These are phyloP conservation scores for Mesembrinibis cayennensis DNA, from an alignment of 2,113 vertebrate species.

Conservation along the genomic window DNA sequence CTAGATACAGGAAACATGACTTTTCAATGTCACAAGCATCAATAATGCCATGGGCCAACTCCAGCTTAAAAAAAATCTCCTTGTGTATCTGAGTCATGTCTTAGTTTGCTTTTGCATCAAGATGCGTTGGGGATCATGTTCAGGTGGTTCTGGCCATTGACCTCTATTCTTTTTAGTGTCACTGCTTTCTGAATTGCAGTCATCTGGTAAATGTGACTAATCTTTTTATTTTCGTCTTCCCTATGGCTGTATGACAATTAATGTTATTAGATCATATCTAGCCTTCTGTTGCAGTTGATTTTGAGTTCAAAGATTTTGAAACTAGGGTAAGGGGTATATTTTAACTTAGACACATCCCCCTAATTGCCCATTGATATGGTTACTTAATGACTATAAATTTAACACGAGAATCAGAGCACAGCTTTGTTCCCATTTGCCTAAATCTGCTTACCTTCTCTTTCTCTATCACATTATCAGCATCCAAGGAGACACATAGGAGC, in stretches of 20 bases:
- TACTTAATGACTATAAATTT: not conserved
- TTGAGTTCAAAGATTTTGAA: not conserved
- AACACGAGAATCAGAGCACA: not conserved
- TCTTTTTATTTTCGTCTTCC: not conserved
- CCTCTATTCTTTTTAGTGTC: not conserved
- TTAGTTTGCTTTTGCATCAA: slow-evolving; percentile 4
- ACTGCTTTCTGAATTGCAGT: not conserved
- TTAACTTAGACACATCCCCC: not conserved
- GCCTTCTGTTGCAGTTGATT: not conserved
- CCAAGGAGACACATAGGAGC: not conserved
- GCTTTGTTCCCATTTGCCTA: not conserved
- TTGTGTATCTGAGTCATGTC: not conserved
- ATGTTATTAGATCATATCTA: not conserved
- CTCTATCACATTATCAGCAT: not conserved
- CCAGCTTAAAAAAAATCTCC: not conserved
- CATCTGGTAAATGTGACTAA: not conserved
- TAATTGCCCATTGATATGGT: not conserved
- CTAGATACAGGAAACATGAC: not conserved
- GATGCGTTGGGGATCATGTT: not conserved
- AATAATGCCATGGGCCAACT: not conserved
- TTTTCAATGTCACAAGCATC: not conserved
- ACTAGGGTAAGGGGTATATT: not conserved
- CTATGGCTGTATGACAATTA: not conserved
- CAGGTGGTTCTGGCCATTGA: not conserved
- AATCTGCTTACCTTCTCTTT: not conserved